Base-by-base conservation (phyloP, 1,140 invertebrate species). In the Gryon sp. region DNA sequence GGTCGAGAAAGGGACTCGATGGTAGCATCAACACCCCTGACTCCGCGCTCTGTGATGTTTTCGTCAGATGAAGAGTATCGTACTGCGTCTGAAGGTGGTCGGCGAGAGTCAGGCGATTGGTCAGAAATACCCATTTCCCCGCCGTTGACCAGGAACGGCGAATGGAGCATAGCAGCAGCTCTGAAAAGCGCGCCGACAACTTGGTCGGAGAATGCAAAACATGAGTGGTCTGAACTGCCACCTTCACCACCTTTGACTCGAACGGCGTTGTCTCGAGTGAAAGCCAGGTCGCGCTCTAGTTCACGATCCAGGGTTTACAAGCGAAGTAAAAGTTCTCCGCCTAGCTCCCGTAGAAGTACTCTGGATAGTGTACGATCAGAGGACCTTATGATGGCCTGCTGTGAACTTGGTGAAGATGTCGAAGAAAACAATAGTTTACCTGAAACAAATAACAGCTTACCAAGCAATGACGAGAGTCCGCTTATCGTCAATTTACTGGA, bases 1-100 rank as follows among this genome's bases (percentile, higher is more conserved):
- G 22, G 26, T 26, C 81, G 83, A n/a, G 86, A 86, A 24, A 80
- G 82, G 24, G 83, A 85, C 12, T 82, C 83, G 2, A 83, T 90
- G 1, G 90, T 92, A 15, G 91, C 92, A 0, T 87, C 91, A 2
- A 92, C 92, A 5, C 92, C 93, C 1, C 87, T 91, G 22, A 92
- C 92, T 4, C 90, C 91, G 0, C 89, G 92, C 48, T 92, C 92
- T 0, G 90, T 93, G 2, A 89, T 94, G 4, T 94, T 95, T 68
- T 95, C 95, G 0, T 95, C 93, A 0, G 94, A 96, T 76, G 95
- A 96, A 82, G 95, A 96, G 80, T 96, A 95, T 70, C 90, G 93
- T 78, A 96, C 95, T 0, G 95, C 95, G 2, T 96, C 95, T 0
- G 94, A 95, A 84, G 93, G 88, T 38, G 88, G 89, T 3, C 80